These are phyloP conservation scores for Acromyrmex heyeri DNA, from an alignment of 1,140 invertebrate genomes.

Conservation along the genomic window DNA sequence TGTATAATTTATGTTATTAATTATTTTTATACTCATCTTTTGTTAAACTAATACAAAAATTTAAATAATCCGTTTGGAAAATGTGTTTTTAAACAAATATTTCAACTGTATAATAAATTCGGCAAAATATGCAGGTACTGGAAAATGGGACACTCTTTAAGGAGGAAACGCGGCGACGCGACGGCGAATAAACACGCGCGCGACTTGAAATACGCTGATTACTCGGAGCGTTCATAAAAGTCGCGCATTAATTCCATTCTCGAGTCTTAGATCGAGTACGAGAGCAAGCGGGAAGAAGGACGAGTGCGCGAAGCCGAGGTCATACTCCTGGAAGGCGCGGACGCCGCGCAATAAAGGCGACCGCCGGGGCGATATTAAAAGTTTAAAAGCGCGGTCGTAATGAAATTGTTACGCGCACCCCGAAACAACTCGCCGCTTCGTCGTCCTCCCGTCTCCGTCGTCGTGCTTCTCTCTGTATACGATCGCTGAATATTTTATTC, in stretches of 20 bases:
- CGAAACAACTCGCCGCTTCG: constrained; percentile 54
- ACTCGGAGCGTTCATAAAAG: constrained; percentile 65
- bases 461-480: not conserved
- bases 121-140: not conserved
- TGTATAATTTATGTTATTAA: no score
- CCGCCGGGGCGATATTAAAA: constrained; percentile 72
- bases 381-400: constrained; percentile 68
- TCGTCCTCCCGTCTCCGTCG: not conserved
- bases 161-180: not conserved
- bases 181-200: constrained; percentile 53
- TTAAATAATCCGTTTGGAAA: no score
- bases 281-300: constrained; percentile 4
- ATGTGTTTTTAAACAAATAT: no score
- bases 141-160: constrained; percentile 25
- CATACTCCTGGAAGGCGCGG: constrained; percentile 49
- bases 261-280: not conserved
- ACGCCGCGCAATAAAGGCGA: constrained; percentile 71
- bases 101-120: not conserved
- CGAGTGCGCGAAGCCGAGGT: constrained; percentile 41
- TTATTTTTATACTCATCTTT: no score
- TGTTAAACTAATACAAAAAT: no score
- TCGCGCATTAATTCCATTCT: constrained; percentile 66
- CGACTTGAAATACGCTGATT: constrained; percentile 60
- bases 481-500: constrained; percentile 53
- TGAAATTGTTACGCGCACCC: constrained; percentile 72